Evolutionary conservation across 2,797 vertebrate genomes (phyloP), one percentile per base, ranked within the genome.

Genomic region (Xiphophorus birchmanni): DNA sequence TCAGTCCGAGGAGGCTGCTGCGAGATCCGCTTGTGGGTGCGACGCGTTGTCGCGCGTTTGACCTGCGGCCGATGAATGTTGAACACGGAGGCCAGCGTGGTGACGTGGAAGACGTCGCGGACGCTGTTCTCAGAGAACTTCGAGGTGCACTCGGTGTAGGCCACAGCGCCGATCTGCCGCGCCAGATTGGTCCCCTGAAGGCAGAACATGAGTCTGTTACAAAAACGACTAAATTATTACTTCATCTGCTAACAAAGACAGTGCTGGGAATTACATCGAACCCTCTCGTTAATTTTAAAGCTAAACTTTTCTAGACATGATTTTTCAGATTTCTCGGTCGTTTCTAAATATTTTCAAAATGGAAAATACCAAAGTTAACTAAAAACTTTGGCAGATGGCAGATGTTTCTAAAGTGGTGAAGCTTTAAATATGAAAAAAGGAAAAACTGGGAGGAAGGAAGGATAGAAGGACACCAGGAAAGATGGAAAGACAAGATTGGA

Each of bases 91-190:
- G 97, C 96, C 78, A 99, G 93, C 0, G 98, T 99, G 91, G 98
- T 97, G 77, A 98, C 94, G 0, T 99, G 98, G 83, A 99, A 99
- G 23, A 99, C 98, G 1, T 99, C 98, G 26, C 98, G 95, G 18
- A 99, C 98, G 42, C 97, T 99, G 96, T 98, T 98, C 95, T 99
- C 97, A 0, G 98, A 99, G 1, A 97, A 97, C 84, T 97, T 96
- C 8, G 98, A 97, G 11, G 98, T 99, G 91, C 98, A 99, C 87
- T 99, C 98, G 0, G 97, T 95, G 0, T 99, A 99, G 5, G 97
- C 98, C 84, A 96, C 97, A 0, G 98, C 98, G 0, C 98, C 97
- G 0, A 99, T 96, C 95, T 99, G 97, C 91, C 96, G 95, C 0
- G 98, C 98, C 94, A 98, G 90, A 1, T 93, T 94, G 0, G 95